Evolutionary conservation across 2,113 vertebrate genomes (phyloP).

Genomic region (Canis aureus): DNA sequence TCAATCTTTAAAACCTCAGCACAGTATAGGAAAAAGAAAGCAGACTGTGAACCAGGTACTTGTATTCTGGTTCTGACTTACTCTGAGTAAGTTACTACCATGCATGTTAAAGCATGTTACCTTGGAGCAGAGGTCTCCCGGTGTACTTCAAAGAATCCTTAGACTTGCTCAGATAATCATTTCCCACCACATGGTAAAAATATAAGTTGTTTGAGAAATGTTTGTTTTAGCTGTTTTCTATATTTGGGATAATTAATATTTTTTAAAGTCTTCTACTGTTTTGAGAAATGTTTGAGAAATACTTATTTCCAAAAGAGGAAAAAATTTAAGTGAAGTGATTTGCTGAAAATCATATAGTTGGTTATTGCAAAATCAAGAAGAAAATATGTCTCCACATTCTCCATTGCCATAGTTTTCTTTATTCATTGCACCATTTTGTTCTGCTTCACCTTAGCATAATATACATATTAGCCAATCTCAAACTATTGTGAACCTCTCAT

Average conservation of each 20-base stretch:
- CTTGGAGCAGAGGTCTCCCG: not conserved
- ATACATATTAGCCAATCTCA: not conserved
- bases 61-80: not conserved
- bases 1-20: not conserved
- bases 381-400: not conserved
- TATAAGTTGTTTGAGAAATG: not conserved
- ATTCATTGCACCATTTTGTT: not conserved
- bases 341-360: not conserved
- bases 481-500: not conserved
- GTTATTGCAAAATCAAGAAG: not conserved
- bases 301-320: constrained; percentile 1
- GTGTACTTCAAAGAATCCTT: not conserved
- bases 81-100: not conserved
- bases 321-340: not conserved
- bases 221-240: not conserved
- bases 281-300: not conserved
- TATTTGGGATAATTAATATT: not conserved
- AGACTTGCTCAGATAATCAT: not conserved
- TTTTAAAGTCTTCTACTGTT: not conserved
- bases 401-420: not conserved
- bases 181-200: not conserved
- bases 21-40: not conserved
- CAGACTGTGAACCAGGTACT: not conserved
- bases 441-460: not conserved
- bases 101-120: not conserved